Base-by-base conservation (phyloP, 2,888 invertebrate species). In the Epistrophe eligans region DNA sequence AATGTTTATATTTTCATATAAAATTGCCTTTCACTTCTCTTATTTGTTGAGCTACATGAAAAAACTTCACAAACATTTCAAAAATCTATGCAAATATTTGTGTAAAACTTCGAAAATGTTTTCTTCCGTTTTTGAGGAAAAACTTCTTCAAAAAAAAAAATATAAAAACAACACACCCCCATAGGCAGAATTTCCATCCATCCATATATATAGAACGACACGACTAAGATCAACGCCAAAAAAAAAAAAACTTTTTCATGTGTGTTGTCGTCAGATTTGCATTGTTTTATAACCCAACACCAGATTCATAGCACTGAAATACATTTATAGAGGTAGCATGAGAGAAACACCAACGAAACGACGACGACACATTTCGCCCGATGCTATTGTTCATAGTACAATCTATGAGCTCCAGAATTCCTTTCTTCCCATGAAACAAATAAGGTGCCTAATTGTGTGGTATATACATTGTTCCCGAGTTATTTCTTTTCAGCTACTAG, bases 361-460 rank as follows among this genome's bases (percentile, higher is more conserved):
- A 35, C 60, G 74, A 87, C 67, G 81, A 87, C 82, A 83, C 62
- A 83, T 83, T 72, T 82, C 58, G 79, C 79, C 76, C 66, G n/a
- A 79, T 71, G 62, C 79, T 72, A 76, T 82, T 83, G 83, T 87
- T 72, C 19, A 52, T 48, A 72, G 28, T 66, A 87, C 82, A 79
- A 83, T 83, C 82, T 87, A 76, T 35, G 77, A 83, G 76, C 74
- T 72, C 79, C 79, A 87, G 87, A 79, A 87, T 82, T 82, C 82
- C 87, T 76, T 87, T 83, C 79, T 83, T 87, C 38, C 38, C 43
- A 62, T 79, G 64, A n/a, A 83, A 83, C 87, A 87, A 87, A 87
- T 87, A 87, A 83, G 87, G 87, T 83, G 87, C 87, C 87, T 87
- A 87, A 87, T 87, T 87, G 87, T 87, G 87, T 87, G 87, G 79